Evolutionary conservation across 92 coral and sea anemone genomes (phyloP).

Genomic region (Zoanthus sociatus): DNA sequence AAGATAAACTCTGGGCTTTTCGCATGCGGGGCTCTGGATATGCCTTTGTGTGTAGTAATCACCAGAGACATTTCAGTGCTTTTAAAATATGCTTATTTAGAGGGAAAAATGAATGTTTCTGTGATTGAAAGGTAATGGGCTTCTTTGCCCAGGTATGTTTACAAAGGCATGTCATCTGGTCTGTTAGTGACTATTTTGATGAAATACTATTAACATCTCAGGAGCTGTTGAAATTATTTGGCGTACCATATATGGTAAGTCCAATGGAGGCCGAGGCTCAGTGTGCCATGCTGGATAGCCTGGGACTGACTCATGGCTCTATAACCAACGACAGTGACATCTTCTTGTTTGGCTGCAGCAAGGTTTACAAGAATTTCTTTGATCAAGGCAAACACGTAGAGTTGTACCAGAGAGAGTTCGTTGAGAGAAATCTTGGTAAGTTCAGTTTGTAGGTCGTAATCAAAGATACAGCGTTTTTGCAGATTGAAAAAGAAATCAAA

Average conservation of each 20-base stretch:
- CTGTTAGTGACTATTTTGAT: too few relatives aligned
- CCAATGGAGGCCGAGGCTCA: constrained; percentile 99
- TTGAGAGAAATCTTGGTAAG: constrained; percentile 78
- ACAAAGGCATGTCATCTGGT: too few relatives aligned
- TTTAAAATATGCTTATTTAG: too few relatives aligned
- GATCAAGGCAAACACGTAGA: constrained; percentile 88
- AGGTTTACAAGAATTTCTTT: constrained; percentile 92
- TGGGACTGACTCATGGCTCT: constrained; percentile 84
- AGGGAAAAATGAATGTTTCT: too few relatives aligned
- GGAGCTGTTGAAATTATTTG: constrained; percentile 93
- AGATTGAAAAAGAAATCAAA: too few relatives aligned
- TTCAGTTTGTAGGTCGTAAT: neutral
- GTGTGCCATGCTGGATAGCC: constrained; percentile 82
- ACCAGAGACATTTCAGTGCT: constrained; percentile 6
- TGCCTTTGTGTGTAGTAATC: constrained; percentile 47
- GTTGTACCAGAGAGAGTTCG: constrained; percentile 79
- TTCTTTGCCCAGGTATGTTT: too few relatives aligned
- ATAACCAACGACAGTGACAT: constrained; percentile 98
- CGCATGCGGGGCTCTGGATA: constrained; percentile 38
- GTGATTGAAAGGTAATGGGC: too few relatives aligned
- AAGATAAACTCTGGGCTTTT: constrained; percentile 40
- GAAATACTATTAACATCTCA: constrained; percentile 1
- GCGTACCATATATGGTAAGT: constrained; percentile 92
- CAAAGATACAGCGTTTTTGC: neutral
- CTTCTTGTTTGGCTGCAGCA: constrained; percentile 89